Evolutionary conservation across 2,113 vertebrate species (phyloP).

Genomic region (Datnioides undecimradiatus): DNA sequence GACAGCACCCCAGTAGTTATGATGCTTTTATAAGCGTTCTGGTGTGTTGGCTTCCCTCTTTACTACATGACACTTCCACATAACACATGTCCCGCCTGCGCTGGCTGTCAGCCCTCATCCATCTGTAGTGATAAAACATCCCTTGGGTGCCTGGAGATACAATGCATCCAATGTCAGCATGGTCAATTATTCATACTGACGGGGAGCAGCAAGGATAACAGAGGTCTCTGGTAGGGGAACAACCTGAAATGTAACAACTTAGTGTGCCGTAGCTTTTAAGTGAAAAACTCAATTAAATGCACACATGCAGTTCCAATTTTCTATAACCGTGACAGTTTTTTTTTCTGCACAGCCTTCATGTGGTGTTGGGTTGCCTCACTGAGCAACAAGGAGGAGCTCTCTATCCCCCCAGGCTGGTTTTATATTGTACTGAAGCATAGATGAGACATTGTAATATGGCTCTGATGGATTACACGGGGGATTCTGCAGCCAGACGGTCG

Average conservation of each 20-base stretch:
- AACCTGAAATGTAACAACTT: slow-evolving; percentile 23
- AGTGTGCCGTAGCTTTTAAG: not conserved
- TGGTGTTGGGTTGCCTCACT: slow-evolving; percentile 63
- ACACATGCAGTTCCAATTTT: slow-evolving; percentile 50
- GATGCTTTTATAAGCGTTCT: slow-evolving; percentile 5
- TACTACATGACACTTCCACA: slow-evolving; percentile 33
- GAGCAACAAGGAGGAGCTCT: slow-evolving; percentile 39
- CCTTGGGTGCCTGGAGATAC: slow-evolving; percentile 40
- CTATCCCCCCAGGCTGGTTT: slow-evolving; percentile 47
- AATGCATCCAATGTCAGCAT: slow-evolving; percentile 47
- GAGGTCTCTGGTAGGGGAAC: not conserved
- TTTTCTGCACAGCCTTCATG: slow-evolving; percentile 58
- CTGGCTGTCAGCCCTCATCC: slow-evolving; percentile 52
- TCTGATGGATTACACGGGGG: slow-evolving; percentile 70
- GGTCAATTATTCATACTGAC: slow-evolving; percentile 71
- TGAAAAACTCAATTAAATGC: slow-evolving; percentile 38
- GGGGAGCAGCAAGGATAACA: not conserved
- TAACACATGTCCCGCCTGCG: slow-evolving; percentile 50
- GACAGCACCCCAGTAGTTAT: not conserved
- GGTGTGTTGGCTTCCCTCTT: slow-evolving; percentile 10
- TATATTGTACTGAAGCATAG: slow-evolving; percentile 55
- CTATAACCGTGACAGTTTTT: slow-evolving; percentile 36
- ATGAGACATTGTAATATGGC: slow-evolving; percentile 60
- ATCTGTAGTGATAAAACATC: slow-evolving; percentile 44
- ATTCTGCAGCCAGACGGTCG: slow-evolving; percentile 34